A percentile compares a stretch with the other conserved stretches of the same genome.
Conservation (phyloP, 2,113 vertebrate genomes). For the Hippocampus guttulatus region DNA sequence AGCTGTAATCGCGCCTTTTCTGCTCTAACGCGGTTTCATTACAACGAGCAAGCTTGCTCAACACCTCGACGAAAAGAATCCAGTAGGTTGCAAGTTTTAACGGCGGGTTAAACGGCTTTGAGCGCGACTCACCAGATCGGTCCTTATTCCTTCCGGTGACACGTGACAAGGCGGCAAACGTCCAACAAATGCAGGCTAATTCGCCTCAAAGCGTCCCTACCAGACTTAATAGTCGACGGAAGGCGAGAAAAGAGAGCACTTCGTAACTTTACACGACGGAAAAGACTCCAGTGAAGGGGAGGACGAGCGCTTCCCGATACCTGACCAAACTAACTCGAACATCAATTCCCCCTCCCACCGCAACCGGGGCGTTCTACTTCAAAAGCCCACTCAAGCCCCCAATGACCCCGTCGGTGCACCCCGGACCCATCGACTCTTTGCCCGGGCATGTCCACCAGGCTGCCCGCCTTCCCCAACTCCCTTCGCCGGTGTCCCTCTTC, state of each 20-base stretch:
- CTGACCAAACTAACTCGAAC: not conserved
- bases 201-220: not conserved
- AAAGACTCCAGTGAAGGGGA: not conserved
- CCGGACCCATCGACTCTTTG: constrained; percentile 17
- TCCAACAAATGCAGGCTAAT: not conserved
- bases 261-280: not conserved
- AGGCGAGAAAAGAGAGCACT: not conserved
- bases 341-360: too few species aligned
- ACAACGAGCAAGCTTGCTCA: too few species aligned
- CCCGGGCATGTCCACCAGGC: constrained; percentile 44
- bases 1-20: not conserved
- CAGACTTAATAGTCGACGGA: not conserved
- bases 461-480: not conserved
- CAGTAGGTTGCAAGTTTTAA: too few species aligned
- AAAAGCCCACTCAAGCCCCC: not conserved
- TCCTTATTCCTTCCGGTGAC: not conserved
- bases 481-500: not conserved
- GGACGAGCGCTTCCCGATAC: not conserved
- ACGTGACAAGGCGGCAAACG: not conserved
- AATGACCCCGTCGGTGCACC: not conserved
- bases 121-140: not conserved
- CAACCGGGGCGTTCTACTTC: not conserved
- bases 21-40: not conserved
- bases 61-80: too few species aligned
- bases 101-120: not conserved